Evolutionary conservation across 2,113 vertebrate genomes (phyloP), one percentile per base, ranked within the genome.

Genomic region (Thymallus thymallus): DNA sequence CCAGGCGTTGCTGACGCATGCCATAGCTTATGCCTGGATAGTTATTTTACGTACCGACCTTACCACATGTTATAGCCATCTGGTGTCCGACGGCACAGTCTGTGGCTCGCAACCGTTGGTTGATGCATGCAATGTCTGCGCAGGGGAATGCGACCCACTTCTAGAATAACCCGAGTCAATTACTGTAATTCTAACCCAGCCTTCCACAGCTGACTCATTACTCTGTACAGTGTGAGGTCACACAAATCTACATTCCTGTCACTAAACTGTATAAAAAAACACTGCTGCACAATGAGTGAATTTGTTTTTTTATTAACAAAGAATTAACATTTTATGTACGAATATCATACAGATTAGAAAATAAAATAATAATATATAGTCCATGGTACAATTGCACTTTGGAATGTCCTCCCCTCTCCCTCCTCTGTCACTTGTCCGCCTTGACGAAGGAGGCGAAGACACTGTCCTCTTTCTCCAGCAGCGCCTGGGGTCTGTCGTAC

Each of bases 401-500:
- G 73, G 87, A 88, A 87, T 83, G 79, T 87, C 80, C 85, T 84
- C 77, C 58, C 72, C 35, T 77, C 66, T 18, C 51, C 22, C 30
- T 68, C 41, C 5, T 29, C 41, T 2, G 7, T 46, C 32, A 99
- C 88, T 99, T 99, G 93, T 99, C 98, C 29, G 98, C 98, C 68
- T 87, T 94, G 72, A 98, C 98, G 45, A 99, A 99, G 81, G 97
- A 98, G 83, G 96, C 94, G 55, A 99, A 99, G 80, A 96, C 81
- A 9, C 97, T 99, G 88, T 96, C 96, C 76, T 96, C 94, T 72
- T 80, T 91, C 74, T 94, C 93, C 82, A 99, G 93, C 80, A 99
- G 93, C 77, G 91, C 90, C 78, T 96, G 93, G 10, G 98, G 98
- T 62, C 90, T 92, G 87, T 98, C 96, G 2, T 96, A 94, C 88